Conservation (phyloP, 2,888 invertebrate genomes). For the Pogonocherus hispidulus region DNA sequence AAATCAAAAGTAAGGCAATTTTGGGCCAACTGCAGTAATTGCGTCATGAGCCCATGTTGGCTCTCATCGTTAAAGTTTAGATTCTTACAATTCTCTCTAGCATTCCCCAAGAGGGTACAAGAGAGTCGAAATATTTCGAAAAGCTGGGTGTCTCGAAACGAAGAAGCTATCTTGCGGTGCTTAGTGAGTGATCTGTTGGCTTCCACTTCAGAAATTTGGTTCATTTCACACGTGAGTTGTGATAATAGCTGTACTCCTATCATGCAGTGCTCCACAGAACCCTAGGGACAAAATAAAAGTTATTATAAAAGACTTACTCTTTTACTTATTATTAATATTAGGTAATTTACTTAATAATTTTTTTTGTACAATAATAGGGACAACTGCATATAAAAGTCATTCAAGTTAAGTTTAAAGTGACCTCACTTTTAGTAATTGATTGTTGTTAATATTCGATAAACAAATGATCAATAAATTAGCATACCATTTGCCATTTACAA, state of each 20-base stretch:
- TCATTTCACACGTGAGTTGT: constrained; percentile 96
- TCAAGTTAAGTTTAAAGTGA: too few species aligned
- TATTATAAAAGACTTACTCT: too few species aligned
- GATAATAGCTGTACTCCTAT: constrained; percentile 96
- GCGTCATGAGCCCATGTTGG: constrained; percentile 84
- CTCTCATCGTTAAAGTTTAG: constrained; percentile 87
- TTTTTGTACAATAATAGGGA: background rate
- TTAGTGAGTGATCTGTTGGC: constrained; percentile 93
- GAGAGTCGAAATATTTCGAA: constrained; percentile 96
- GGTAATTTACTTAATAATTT: background rate
- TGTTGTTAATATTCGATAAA: too few species aligned
- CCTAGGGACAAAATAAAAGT: constrained; percentile 70
- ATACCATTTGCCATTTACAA: too few species aligned
- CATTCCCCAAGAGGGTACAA: constrained; percentile 89
- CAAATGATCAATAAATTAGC: too few species aligned
- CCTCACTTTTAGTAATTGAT: too few species aligned
- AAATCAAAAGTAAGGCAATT: constrained; percentile 98
- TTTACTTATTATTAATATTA: too few species aligned
- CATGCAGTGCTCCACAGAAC: constrained; percentile 91
- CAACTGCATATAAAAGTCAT: too few species aligned
- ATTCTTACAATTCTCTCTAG: constrained; percentile 88
- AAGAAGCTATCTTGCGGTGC: constrained; percentile 96
- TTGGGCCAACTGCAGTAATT: constrained; percentile 88
- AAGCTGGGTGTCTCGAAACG: constrained; percentile 94
- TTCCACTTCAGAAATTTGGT: constrained; percentile 93